These are phyloP conservation scores for Subanguina moxae DNA, from an alignment of 1,140 invertebrate genomes.

Conservation along the genomic window DNA sequence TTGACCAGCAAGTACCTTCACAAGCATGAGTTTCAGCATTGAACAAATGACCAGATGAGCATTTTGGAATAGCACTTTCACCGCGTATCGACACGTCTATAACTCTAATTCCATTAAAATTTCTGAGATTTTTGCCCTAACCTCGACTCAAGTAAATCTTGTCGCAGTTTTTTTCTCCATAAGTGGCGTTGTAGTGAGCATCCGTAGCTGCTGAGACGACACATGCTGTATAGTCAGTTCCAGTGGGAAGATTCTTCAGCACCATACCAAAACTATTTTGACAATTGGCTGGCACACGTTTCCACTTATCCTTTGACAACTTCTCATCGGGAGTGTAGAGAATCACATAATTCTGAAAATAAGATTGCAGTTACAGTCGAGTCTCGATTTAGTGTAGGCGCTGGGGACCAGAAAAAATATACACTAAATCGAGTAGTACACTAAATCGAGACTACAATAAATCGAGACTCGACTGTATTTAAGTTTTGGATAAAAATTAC, in stretches of 20 bases:
- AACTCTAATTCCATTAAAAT: neutral
- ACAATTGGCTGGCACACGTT: slow-evolving; percentile 36
- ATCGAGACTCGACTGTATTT: too few species aligned
- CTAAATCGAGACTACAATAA: neutral
- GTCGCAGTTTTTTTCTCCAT: slow-evolving; percentile 45
- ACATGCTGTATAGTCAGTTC: slow-evolving; percentile 47
- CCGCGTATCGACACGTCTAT: slow-evolving; percentile 21
- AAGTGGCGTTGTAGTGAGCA: slow-evolving; percentile 29
- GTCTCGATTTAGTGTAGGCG: too few species aligned
- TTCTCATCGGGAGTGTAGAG: slow-evolving; percentile 49
- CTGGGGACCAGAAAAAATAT: too few species aligned
- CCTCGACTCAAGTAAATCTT: slow-evolving; percentile 27
- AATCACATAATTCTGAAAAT: slow-evolving; percentile 42
- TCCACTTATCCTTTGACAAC: slow-evolving; percentile 43
- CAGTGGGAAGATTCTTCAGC: slow-evolving; percentile 42
- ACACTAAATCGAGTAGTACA: too few species aligned
- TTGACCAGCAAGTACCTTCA: slow-evolving; percentile 35
- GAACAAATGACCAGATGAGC: slow-evolving; percentile 41
- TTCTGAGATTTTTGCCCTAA: neutral
- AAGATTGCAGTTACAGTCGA: too few species aligned
- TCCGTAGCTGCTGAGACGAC: slow-evolving; percentile 32
- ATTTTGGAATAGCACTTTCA: slow-evolving; percentile 15
- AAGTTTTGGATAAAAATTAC: slow-evolving; percentile 4
- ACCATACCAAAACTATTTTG: slow-evolving; percentile 47
- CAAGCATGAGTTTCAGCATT: slow-evolving; percentile 29